phyloP scores from a whole-genome alignment of 1,140 invertebrate species.

The Homalodisca vitripennis region DNA sequence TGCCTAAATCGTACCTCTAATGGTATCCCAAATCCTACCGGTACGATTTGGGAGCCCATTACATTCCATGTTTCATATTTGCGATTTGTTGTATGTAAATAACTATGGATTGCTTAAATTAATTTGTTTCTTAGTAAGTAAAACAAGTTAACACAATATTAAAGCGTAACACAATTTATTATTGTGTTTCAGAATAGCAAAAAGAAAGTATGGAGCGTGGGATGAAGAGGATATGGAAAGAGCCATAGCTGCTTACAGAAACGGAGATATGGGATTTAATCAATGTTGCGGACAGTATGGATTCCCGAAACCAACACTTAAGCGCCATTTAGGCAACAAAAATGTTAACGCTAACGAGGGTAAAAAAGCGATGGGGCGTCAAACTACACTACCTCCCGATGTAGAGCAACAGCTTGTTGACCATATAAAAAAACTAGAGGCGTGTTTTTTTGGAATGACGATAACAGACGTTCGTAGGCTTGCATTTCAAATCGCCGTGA shows the following conservation, averaged over 20 bases:
- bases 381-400: neutral
- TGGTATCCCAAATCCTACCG: too few relatives aligned
- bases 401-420: neutral
- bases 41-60: too few relatives aligned
- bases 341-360: neutral
- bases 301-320: neutral
- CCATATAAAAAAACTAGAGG: neutral
- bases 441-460: neutral
- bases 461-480: neutral
- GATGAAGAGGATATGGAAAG: neutral
- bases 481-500: neutral
- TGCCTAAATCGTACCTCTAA: too few relatives aligned
- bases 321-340: neutral
- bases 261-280: slow-evolving; percentile 12
- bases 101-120: too few relatives aligned
- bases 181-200: slow-evolving; percentile 16
- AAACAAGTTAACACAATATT: too few relatives aligned
- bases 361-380: neutral
- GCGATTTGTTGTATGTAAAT: too few relatives aligned
- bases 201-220: slow-evolving; percentile 16
- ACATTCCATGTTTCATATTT: too few relatives aligned
- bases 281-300: slow-evolving; percentile 1
- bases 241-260: neutral
- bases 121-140: too few relatives aligned
- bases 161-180: too few relatives aligned